Evolutionary conservation across 1,140 invertebrate species (phyloP).

Genomic region (Zophobas atratus): DNA sequence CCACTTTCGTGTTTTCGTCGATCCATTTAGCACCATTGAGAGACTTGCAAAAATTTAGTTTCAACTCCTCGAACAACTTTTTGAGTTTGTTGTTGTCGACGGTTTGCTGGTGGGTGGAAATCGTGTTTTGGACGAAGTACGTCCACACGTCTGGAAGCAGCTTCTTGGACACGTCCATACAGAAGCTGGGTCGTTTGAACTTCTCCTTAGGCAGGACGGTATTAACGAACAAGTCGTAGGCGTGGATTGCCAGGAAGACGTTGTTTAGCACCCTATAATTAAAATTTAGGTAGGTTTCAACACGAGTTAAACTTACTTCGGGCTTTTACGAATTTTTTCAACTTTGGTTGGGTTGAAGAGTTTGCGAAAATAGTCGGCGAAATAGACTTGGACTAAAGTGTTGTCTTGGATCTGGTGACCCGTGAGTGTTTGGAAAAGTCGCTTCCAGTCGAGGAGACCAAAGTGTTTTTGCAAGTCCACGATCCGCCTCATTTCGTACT

Average conservation of each 20-base stretch:
- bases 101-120: background rate
- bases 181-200: slow-evolving; percentile 42
- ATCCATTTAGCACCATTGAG: slow-evolving; percentile 39
- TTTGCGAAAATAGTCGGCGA: slow-evolving; percentile 43
- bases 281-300: background rate
- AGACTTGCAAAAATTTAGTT: slow-evolving; percentile 33
- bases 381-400: slow-evolving; percentile 48
- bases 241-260: slow-evolving; percentile 50
- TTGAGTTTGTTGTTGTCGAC: background rate
- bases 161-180: slow-evolving; percentile 45
- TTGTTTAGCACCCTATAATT: slow-evolving; percentile 48
- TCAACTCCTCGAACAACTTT: slow-evolving; percentile 38
- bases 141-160: slow-evolving; percentile 53
- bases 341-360: slow-evolving; percentile 13
- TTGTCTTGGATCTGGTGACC: slow-evolving; percentile 18
- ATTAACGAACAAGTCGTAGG: slow-evolving; percentile 51
- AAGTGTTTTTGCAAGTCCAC: slow-evolving; percentile 46
- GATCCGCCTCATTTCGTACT: slow-evolving; percentile 36
- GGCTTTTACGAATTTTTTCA: background rate
- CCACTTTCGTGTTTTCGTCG: slow-evolving; percentile 31
- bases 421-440: slow-evolving; percentile 37
- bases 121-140: slow-evolving; percentile 36
- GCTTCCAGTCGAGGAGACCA: slow-evolving; percentile 43
- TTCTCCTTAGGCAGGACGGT: slow-evolving; percentile 48
- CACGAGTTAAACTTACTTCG: background rate